Conservation (phyloP, 2,888 invertebrate species). For the Dyspetes luteomarginatus region DNA sequence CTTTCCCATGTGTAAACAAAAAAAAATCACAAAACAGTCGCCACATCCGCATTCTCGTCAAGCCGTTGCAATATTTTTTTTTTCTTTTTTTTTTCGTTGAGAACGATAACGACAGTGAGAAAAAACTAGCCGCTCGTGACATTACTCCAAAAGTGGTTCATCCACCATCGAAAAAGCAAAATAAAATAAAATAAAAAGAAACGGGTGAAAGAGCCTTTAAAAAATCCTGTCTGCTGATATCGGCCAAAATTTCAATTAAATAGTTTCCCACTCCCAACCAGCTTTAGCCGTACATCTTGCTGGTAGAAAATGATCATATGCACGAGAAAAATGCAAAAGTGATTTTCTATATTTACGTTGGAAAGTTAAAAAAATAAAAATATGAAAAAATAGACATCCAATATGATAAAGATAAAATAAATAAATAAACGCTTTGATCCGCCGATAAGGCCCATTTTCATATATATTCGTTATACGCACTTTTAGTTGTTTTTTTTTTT, state of each 20-base stretch:
- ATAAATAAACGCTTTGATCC: conserved; percentile 50
- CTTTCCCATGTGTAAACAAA: conserved; percentile 21
- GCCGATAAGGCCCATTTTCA: conserved; percentile 20
- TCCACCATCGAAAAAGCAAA: conserved; percentile 17
- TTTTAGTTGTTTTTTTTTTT: conserved; percentile 42
- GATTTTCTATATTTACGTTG: conserved; percentile 60
- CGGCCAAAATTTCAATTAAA: conserved; percentile 29
- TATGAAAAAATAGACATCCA: background rate
- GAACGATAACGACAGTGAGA: conserved; percentile 37
- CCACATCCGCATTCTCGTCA: conserved; percentile 57
- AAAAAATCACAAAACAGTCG: conserved; percentile 60
- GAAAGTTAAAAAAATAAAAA: conserved; percentile 4
- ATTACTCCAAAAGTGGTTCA: conserved; percentile 33
- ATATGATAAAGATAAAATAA: conserved; percentile 12
- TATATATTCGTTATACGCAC: conserved; percentile 57
- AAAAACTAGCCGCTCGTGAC: conserved; percentile 30
- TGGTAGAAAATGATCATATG: conserved; percentile 63
- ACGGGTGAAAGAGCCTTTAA: conserved; percentile 9
- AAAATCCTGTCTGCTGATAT: conserved; percentile 36
- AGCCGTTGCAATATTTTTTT: conserved; percentile 33
- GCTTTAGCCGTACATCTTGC: conserved; percentile 64
- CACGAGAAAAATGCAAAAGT: conserved; percentile 65
- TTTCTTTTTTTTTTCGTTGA: conserved; percentile 45
- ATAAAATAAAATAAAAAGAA: conserved; percentile 21
- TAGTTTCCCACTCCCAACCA: conserved; percentile 47